phyloP scores from a whole-genome alignment of 2,888 invertebrate genomes.

The Cheilosia grossa region DNA sequence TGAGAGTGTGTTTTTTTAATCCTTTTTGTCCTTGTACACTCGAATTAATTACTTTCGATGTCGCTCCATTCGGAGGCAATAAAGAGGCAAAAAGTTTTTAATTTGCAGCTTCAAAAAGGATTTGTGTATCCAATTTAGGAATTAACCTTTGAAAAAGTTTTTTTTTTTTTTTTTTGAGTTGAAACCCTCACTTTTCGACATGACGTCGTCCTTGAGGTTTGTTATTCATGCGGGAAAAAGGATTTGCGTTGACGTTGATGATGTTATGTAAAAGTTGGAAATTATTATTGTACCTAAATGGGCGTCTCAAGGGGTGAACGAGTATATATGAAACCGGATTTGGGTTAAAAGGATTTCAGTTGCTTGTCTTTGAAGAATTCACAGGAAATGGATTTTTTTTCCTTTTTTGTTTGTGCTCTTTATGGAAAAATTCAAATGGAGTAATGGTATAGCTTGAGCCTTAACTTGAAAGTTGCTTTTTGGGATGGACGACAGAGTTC shows the following conservation, averaged over 20 bases:
- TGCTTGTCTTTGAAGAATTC: slow-evolving; percentile 1
- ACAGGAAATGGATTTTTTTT: background rate
- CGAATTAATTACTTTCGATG: slow-evolving; percentile 68
- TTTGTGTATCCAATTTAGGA: slow-evolving; percentile 67
- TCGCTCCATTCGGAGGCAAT: slow-evolving; percentile 8
- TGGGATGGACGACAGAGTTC: too few relatives aligned
- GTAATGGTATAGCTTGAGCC: too few relatives aligned
- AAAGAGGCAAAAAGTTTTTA: slow-evolving; percentile 35
- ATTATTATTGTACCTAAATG: slow-evolving; percentile 24
- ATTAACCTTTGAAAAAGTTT: slow-evolving; percentile 55
- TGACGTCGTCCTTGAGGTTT: slow-evolving; percentile 38
- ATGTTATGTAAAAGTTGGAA: slow-evolving; percentile 33
- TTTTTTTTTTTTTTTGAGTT: background rate
- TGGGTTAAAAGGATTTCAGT: slow-evolving; percentile 52
- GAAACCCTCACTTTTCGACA: slow-evolving; percentile 7
- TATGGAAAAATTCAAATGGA: background rate
- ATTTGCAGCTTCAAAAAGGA: slow-evolving; percentile 54
- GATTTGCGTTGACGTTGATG: slow-evolving; percentile 8
- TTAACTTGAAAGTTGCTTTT: too few relatives aligned
- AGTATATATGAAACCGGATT: slow-evolving; percentile 23
- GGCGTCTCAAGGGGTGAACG: slow-evolving; percentile 25
- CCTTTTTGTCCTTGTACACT: slow-evolving; percentile 60
- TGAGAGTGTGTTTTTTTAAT: slow-evolving; percentile 4
- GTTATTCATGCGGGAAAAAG: slow-evolving; percentile 30
- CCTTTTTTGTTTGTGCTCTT: background rate